Evolutionary conservation across 2,888 invertebrate genomes (phyloP).

Genomic region (Macrophya alboannulata): DNA sequence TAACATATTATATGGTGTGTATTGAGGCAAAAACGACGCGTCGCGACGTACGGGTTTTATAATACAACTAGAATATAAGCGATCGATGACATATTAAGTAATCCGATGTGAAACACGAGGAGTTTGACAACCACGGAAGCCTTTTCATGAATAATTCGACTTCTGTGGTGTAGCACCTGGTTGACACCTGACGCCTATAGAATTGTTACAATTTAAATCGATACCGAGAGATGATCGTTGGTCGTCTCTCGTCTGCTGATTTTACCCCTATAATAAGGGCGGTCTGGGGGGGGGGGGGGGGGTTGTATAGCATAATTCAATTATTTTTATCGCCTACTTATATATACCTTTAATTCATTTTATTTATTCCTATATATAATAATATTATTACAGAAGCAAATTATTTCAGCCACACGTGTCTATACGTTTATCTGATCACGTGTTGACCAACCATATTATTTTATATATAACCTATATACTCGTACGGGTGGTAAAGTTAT

Average conservation of each 20-base stretch:
- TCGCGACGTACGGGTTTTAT: neutral
- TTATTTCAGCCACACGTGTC: conserved; percentile 44
- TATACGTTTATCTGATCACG: conserved; percentile 16
- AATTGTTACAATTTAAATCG: conserved; percentile 32
- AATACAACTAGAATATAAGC: neutral
- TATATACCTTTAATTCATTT: neutral
- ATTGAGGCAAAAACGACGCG: too few relatives aligned
- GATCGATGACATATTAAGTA: conserved; percentile 34
- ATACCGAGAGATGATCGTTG: neutral
- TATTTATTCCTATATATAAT: neutral
- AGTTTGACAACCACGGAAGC: conserved; percentile 53
- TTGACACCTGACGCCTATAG: conserved; percentile 31
- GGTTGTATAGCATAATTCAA: neutral
- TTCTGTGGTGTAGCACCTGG: conserved; percentile 46
- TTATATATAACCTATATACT: neutral
- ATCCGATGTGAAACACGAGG: conserved; percentile 51
- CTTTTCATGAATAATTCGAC: conserved; percentile 52
- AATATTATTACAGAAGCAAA: neutral
- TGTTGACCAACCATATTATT: conserved; percentile 5
- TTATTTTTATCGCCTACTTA: neutral
- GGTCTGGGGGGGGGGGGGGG: too few relatives aligned
- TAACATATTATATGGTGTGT: too few relatives aligned
- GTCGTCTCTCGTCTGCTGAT: neutral
- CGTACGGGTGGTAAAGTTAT: neutral
- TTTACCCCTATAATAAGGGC: too few relatives aligned